A percentile compares a stretch with the other conserved stretches of the same genome.
Conservation (phyloP, 2,888 invertebrate species). For the Smittia aterrima region DNA sequence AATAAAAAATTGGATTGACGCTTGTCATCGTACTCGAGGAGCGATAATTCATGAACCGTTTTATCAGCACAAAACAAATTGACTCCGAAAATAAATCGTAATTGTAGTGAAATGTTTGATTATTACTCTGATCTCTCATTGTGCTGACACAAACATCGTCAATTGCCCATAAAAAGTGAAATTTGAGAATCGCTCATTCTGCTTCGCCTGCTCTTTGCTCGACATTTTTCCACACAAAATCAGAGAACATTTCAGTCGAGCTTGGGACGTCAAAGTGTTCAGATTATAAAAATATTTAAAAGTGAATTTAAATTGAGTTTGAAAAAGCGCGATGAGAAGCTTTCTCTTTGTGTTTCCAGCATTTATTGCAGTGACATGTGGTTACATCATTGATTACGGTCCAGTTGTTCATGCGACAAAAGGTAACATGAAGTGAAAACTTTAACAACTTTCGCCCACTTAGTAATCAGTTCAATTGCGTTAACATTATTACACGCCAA, state of each 20-base stretch:
- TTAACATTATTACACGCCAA: too few relatives aligned
- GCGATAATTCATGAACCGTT: background rate
- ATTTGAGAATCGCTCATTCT: background rate
- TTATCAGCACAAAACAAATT: slow-evolving; percentile 4
- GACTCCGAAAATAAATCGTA: background rate
- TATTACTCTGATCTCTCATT: background rate
- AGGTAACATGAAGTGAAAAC: slow-evolving; percentile 38
- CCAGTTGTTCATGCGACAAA: slow-evolving; percentile 54
- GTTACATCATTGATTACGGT: slow-evolving; percentile 51
- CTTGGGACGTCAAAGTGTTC: background rate
- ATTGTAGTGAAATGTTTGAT: too few relatives aligned
- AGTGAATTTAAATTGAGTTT: background rate
- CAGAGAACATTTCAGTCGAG: background rate
- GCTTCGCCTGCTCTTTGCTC: too few relatives aligned
- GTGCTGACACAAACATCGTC: too few relatives aligned
- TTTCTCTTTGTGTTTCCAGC: slow-evolving; percentile 10
- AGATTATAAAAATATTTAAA: background rate
- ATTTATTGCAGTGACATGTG: background rate
- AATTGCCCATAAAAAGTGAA: background rate
- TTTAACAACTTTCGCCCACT: background rate
- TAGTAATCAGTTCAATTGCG: background rate
- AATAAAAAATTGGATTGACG: too few relatives aligned
- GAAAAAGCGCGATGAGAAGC: background rate
- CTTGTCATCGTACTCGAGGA: too few relatives aligned
- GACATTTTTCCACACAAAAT: too few relatives aligned